Evolutionary conservation across 2,113 vertebrate species (phyloP), one percentile per base, ranked within the genome.

Genomic region (Takifugu bimaculatus): DNA sequence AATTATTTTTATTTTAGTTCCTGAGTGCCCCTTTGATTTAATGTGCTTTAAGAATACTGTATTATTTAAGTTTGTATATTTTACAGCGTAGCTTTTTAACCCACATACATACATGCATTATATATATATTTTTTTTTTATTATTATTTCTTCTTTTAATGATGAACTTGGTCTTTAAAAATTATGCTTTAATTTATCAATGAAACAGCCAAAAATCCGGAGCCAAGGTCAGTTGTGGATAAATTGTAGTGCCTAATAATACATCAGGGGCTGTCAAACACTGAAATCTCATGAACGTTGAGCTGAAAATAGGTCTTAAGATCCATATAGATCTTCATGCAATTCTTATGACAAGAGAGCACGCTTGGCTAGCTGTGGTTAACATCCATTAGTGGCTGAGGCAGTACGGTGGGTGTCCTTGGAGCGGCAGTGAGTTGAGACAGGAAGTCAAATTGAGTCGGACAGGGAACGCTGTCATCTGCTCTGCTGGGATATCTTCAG

Each of bases 31-130:
- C 39, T 57, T 67, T 62, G 57, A 60, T 53, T 80, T 72, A 29
- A 53, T 69, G 44, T 0, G 0, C 20, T 68, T 72, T 29, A 77
- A 68, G 45, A 49, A 52, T 39, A 62, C 50, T 84, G 49, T 28
- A 83, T 78, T 80, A 83, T 74, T 85, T 48, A 85, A 62, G 39
- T 42, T 47, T 28, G 32, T 42, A 54, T 70, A 66, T 68, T 73
- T 65, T 65, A 66, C 35, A n/a, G 27, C 43, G 29, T 54, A 50
- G 25, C 52, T 57, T 52, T 53, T 52, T 5, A 13, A 2, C 6
- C 20, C 20, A 20, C 20, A 20, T 20, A 20, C 20, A 1, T 20
- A 20, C 20, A 20, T 20, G 20, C 20, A 20, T 20, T 20, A 20
- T 20, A 20, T 20, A 20, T 20, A 20, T 20, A n/a, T n/a, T n/a